Evolutionary conservation across 1,140 invertebrate genomes (phyloP), one percentile per base, ranked within the genome.

Genomic region (Belonocnema kinseyi): DNA sequence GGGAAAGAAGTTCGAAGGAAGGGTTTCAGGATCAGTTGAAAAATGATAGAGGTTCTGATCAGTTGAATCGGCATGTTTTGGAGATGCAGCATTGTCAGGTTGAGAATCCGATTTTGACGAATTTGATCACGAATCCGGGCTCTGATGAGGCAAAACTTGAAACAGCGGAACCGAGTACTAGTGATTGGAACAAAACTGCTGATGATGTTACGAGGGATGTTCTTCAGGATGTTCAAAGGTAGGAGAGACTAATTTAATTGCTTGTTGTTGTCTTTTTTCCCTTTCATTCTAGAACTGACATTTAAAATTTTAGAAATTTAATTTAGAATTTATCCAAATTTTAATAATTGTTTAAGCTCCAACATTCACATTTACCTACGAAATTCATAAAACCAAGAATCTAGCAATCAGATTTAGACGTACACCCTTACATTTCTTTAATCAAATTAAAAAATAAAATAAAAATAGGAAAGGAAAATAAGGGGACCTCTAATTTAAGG

Each of bases 151-250:
- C 71, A 13, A 73, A 51, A 13, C 17, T n/a, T 73, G 79, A 16
- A 77, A 81, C 33, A 53, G 80, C 56, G 74, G 80, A 46, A 61
- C 77, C 8, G 74, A 81, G 10, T 8, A 79, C 21, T 10, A 78
- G 52, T 54, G 83, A 85, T 7, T 85, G 78, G 78, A 81, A 76
- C 21, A 87, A 87, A 76, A 85, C 61, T 50, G 78, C 82, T 10
- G 82, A 88, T 16, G 92, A 93, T 82, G 90, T 92, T 77, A 93
- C 94, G 0, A 92, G 91, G 84, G 94, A 95, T 84, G 93, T 94
- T 58, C 85, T 95, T 16, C 92, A 94, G 82, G 94, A 95, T 86
- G 93, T 95, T 17, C 93, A 94, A 84, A 94, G 93, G 92, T 93
- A 85, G n/a, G n/a, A 7, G 40, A 46, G 8, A 46, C 6, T 46